Evolutionary conservation across 1,140 invertebrate genomes (phyloP).

Genomic region (Drosophila sproati): DNA sequence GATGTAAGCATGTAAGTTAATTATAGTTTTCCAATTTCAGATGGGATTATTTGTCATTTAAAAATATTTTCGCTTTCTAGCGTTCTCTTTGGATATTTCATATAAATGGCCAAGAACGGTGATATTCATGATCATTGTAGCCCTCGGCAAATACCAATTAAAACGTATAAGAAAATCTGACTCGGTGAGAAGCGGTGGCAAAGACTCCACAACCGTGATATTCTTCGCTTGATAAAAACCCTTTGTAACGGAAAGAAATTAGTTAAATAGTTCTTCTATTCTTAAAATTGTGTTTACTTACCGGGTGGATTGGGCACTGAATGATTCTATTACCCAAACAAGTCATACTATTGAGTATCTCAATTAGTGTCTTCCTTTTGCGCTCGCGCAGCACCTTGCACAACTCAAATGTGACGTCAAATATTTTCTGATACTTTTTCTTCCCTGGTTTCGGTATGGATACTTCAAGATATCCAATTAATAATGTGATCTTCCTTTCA

Average conservation of each 20-base stretch:
- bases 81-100: conserved; percentile 48
- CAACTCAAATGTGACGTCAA: conserved; percentile 58
- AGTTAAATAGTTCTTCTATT: background rate
- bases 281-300: conserved; percentile 2
- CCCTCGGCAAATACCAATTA: conserved; percentile 52
- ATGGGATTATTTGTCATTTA: conserved; percentile 4
- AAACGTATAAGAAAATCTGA: conserved; percentile 43
- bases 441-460: conserved; percentile 61
- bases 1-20: background rate
- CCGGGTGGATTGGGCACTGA: conserved; percentile 50
- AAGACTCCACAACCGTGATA: conserved; percentile 34
- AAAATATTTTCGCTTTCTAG: conserved; percentile 45
- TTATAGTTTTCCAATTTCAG: background rate
- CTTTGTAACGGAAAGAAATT: conserved; percentile 5
- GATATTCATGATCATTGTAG: conserved; percentile 38
- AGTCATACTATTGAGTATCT: conserved; percentile 43
- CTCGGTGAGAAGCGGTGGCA: conserved; percentile 57
- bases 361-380: conserved; percentile 46
- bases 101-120: conserved; percentile 41
- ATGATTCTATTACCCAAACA: conserved; percentile 14
- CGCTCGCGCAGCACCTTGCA: conserved; percentile 57
- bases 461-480: conserved; percentile 37
- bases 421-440: conserved; percentile 43
- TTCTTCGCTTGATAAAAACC: conserved; percentile 45
- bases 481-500: background rate